Conservation (phyloP, 23 tunicate genomes). For the Trididemnum clinides region DNA sequence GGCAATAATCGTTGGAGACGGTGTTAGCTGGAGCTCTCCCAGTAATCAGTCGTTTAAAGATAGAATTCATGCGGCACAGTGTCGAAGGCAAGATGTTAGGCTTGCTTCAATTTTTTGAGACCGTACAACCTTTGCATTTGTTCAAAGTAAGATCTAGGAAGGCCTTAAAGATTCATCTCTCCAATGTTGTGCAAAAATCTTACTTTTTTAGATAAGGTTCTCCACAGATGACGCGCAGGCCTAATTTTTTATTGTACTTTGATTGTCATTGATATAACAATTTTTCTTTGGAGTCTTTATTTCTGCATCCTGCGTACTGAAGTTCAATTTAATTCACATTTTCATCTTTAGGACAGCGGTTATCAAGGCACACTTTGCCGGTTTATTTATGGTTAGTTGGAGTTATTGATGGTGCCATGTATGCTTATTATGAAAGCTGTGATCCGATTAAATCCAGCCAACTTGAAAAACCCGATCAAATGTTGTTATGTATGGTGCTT, state of each 20-base stretch:
- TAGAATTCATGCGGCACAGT: conserved; percentile 37
- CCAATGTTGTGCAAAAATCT: too few species aligned
- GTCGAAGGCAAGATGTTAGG: conserved; percentile 38
- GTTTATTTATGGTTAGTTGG: conserved; percentile 11
- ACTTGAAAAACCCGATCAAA: conserved; percentile 45
- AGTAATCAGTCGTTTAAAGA: conserved; percentile 23
- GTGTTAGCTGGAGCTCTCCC: conserved; percentile 9
- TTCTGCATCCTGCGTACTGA: too few species aligned
- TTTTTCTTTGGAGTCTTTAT: too few species aligned
- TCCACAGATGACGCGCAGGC: too few species aligned
- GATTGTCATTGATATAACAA: too few species aligned
- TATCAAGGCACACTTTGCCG: not conserved
- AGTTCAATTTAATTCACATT: too few species aligned
- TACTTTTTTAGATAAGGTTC: too few species aligned
- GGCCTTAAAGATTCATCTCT: too few species aligned
- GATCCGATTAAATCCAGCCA: conserved; percentile 11
- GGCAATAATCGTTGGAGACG: conserved; percentile 34
- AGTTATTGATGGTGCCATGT: conserved; percentile 35
- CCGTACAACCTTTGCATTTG: too few species aligned
- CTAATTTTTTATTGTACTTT: too few species aligned
- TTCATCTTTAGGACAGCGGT: conserved; percentile 13
- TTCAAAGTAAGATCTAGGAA: too few species aligned
- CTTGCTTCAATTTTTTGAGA: not conserved
- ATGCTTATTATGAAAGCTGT: conserved; percentile 43
- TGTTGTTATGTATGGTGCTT: conserved; percentile 19